These are phyloP conservation scores for Porites australiensis DNA, from an alignment of 64 coral and sea anemone species.

Conservation along the genomic window DNA sequence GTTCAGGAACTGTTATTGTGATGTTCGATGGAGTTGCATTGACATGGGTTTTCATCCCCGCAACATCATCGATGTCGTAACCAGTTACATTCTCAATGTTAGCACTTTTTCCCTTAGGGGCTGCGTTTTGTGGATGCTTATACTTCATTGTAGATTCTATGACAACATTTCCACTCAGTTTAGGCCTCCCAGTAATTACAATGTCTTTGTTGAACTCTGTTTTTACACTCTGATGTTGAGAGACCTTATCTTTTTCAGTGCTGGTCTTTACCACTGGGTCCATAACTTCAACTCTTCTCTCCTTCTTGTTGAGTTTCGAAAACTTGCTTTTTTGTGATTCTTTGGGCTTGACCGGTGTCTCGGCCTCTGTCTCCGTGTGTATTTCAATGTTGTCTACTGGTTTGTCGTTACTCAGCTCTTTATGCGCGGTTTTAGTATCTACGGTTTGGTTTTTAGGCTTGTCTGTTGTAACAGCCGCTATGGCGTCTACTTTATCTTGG, in stretches of 20 bases:
- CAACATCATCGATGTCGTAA: background rate
- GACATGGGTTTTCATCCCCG: background rate
- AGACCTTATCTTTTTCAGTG: background rate
- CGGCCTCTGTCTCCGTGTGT: background rate
- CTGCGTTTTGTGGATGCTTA: background rate
- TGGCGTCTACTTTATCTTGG: conserved; percentile 46
- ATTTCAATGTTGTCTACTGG: background rate
- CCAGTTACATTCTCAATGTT: background rate
- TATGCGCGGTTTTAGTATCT: background rate
- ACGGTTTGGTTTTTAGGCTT: background rate
- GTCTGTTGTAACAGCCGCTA: conserved; percentile 3
- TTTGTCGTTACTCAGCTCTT: background rate
- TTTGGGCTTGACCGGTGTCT: background rate
- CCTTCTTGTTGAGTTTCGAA: background rate
- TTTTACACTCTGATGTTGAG: background rate
- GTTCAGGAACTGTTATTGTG: background rate
- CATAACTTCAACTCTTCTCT: background rate
- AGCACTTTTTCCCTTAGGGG: background rate
- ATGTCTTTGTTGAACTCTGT: conserved; percentile 13
- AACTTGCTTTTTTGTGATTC: background rate
- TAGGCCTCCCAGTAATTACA: conserved; percentile 21
- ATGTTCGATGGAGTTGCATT: background rate
- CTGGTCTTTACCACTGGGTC: background rate
- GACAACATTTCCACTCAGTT: background rate
- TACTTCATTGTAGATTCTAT: conserved; percentile 1